Conservation (phyloP, 92 coral and sea anemone genomes). For the Bergia sp. region DNA sequence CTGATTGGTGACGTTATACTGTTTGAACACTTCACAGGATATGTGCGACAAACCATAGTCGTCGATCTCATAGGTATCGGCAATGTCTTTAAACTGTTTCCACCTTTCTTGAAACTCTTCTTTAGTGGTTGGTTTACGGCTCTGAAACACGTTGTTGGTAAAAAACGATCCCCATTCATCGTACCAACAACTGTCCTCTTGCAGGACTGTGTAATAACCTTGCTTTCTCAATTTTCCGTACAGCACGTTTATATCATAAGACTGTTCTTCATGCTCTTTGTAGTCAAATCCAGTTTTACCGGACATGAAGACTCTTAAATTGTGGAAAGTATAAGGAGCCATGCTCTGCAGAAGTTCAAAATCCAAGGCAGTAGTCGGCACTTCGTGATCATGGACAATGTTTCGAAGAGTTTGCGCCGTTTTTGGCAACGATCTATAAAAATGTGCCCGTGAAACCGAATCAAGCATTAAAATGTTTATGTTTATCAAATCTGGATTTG, state of each 20-base stretch:
- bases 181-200: constrained; percentile 97
- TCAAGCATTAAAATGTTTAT: constrained; percentile 76
- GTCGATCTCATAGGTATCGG: constrained; percentile 59
- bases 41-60: constrained; percentile 86
- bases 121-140: constrained; percentile 51
- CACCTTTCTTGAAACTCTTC: constrained; percentile 69
- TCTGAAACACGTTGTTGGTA: constrained; percentile 75
- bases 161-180: constrained; percentile 90
- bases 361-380: constrained; percentile 76
- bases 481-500: constrained; percentile 53
- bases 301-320: constrained; percentile 81
- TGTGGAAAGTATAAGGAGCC: constrained; percentile 90
- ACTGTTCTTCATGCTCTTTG: constrained; percentile 67
- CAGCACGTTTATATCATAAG: constrained; percentile 65
- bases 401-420: constrained; percentile 65
- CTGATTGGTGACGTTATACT: constrained; percentile 77
- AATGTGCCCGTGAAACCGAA: constrained; percentile 85
- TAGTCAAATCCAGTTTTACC: constrained; percentile 79
- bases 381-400: constrained; percentile 62
- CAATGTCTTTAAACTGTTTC: constrained; percentile 58
- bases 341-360: constrained; percentile 82
- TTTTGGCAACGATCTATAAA: constrained; percentile 84
- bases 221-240: constrained; percentile 66
- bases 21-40: constrained; percentile 78
- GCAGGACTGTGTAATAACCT: constrained; percentile 86